Conservation (phyloP, 2,888 invertebrate species). For the Dyspetes luteomarginatus region DNA sequence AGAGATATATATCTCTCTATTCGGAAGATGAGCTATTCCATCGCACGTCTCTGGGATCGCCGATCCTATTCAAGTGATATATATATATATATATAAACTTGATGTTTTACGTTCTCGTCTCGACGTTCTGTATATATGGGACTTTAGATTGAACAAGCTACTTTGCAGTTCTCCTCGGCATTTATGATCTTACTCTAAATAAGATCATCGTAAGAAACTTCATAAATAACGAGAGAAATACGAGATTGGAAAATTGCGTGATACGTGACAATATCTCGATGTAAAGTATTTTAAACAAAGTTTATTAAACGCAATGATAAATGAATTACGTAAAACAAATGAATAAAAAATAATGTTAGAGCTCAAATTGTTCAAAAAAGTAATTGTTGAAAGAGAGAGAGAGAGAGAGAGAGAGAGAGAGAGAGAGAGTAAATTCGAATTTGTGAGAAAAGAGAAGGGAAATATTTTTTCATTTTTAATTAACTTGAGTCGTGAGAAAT, state of each 20-base stretch:
- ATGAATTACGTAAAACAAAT: background rate
- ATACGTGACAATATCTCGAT: no score
- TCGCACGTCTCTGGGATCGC: constrained; percentile 49
- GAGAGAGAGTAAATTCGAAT: background rate
- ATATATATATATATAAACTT: constrained; percentile 9
- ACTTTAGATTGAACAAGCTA: constrained; percentile 7
- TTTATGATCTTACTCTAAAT: background rate
- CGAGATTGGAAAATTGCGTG: no score
- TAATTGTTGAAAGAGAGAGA: background rate
- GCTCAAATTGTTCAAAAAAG: no score
- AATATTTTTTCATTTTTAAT: no score
- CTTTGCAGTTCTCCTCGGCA: background rate
- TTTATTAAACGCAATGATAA: background rate
- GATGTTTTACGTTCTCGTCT: constrained; percentile 24
- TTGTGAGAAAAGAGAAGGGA: no score
- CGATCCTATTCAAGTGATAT: constrained; percentile 25
- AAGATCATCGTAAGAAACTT: background rate
- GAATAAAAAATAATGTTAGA: no score
- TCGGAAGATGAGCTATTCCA: constrained; percentile 54
- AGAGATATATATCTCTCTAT: constrained; percentile 45
- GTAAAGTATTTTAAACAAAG: background rate
- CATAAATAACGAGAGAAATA: no score
- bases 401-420: background rate
- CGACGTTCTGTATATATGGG: background rate
- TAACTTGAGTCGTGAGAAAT: no score